A percentile compares a stretch with the other conserved stretches of the same genome.
phyloP scores from a whole-genome alignment of 2,797 vertebrate species.

The Crypturellus tataupa region DNA sequence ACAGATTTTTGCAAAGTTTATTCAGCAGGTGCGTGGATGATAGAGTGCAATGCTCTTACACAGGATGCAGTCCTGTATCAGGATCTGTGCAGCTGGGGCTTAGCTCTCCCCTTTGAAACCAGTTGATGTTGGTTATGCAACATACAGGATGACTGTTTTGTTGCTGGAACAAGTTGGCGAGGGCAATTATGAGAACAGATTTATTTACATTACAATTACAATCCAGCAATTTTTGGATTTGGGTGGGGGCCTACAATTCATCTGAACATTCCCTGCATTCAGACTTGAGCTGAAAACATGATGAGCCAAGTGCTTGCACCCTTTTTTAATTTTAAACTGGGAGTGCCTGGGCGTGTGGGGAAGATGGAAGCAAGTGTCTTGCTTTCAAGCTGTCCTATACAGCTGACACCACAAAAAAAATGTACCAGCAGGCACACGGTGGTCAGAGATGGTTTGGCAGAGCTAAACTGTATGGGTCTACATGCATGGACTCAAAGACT shows the following conservation, averaged over 20 bases:
- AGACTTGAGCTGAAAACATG: slow-evolving; percentile 33
- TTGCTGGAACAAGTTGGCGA: slow-evolving; percentile 50
- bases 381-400: slow-evolving; percentile 26
- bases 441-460: background rate
- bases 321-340: slow-evolving; percentile 57
- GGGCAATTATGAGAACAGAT: slow-evolving; percentile 57
- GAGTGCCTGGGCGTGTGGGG: slow-evolving; percentile 60
- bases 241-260: slow-evolving; percentile 40
- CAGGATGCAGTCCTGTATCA: background rate
- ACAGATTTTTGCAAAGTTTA: background rate
- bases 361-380: background rate
- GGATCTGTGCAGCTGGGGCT: background rate
- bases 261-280: slow-evolving; percentile 41
- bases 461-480: background rate
- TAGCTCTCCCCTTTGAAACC: slow-evolving; percentile 30
- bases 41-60: background rate
- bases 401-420: background rate
- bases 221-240: slow-evolving; percentile 67
- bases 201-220: slow-evolving; percentile 62
- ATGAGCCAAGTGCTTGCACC: slow-evolving; percentile 56
- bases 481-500: background rate
- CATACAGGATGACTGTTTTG: background rate
- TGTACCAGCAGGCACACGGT: background rate
- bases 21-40: background rate
- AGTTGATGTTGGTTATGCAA: slow-evolving; percentile 26